Evolutionary conservation across 2,797 vertebrate species (phyloP).

Genomic region (Tolypeutes matacus): DNA sequence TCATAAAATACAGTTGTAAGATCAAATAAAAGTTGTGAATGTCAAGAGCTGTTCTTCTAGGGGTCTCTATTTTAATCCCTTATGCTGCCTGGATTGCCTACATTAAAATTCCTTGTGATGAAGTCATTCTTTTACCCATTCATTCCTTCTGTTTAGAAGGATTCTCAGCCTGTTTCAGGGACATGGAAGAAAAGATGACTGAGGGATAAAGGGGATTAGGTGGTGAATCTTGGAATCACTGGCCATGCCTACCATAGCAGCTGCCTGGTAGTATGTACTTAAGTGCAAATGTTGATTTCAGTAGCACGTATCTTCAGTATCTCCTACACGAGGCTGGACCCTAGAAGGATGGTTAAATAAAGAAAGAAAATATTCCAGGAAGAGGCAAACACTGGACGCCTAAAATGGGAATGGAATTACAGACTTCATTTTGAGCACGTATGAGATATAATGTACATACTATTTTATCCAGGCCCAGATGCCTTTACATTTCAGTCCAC

Average conservation of each 20-base stretch:
- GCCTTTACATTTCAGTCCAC: background rate
- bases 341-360: background rate
- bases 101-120: background rate
- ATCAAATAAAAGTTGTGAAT: background rate
- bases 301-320: fast-evolving
- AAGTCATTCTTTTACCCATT: background rate
- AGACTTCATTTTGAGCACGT: background rate
- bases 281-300: background rate
- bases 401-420: background rate
- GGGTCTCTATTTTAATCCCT: background rate
- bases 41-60: background rate
- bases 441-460: background rate
- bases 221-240: background rate
- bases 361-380: background rate
- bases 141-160: background rate
- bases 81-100: background rate
- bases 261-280: fast-evolving
- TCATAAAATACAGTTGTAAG: background rate
- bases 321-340: background rate
- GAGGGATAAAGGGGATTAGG: background rate
- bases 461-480: background rate
- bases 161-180: background rate
- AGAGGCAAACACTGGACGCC: background rate
- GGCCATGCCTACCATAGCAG: background rate
- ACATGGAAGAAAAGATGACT: background rate